Percentiles rank a stretch among this genome's conserved stretches.
Evolutionary conservation across 2,888 invertebrate species (phyloP).

Genomic region (Dorcus parallelipipedus): DNA sequence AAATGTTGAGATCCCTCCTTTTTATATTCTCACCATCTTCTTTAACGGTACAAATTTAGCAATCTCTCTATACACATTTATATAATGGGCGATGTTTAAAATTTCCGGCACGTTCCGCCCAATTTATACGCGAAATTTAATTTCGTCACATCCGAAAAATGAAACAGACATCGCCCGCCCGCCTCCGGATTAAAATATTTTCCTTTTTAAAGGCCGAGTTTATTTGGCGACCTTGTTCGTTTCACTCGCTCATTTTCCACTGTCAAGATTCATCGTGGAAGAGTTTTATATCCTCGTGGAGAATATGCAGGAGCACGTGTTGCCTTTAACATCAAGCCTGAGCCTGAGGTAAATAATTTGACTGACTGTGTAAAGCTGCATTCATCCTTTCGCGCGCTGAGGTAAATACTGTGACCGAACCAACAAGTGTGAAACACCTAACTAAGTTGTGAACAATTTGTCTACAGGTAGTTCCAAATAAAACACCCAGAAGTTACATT

Average conservation of each 20-base stretch:
- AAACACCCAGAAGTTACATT: too few species aligned
- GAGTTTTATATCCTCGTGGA: too few species aligned
- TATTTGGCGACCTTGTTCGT: not conserved
- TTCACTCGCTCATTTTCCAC: not conserved
- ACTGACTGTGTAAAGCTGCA: too few species aligned
- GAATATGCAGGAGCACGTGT: too few species aligned
- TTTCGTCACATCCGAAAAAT: slow-evolving; percentile 4
- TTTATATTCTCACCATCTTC: too few species aligned
- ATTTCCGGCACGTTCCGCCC: slow-evolving; percentile 11
- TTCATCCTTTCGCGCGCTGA: too few species aligned
- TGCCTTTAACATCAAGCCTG: too few species aligned
- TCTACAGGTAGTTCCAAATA: too few species aligned
- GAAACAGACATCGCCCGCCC: not conserved
- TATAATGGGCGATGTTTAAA: not conserved
- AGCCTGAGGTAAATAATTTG: too few species aligned
- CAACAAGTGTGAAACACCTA: slow-evolving; percentile 12
- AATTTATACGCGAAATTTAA: slow-evolving; percentile 14
- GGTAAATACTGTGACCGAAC: not conserved
- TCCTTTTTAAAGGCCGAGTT: not conserved
- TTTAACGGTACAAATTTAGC: not conserved
- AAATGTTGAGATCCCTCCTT: too few species aligned
- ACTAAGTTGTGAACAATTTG: not conserved
- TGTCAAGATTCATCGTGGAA: not conserved
- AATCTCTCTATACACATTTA: slow-evolving; percentile 5
- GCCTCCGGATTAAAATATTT: not conserved